Conservation (phyloP, 2,797 vertebrate species). For the Anguilla marmorata region DNA sequence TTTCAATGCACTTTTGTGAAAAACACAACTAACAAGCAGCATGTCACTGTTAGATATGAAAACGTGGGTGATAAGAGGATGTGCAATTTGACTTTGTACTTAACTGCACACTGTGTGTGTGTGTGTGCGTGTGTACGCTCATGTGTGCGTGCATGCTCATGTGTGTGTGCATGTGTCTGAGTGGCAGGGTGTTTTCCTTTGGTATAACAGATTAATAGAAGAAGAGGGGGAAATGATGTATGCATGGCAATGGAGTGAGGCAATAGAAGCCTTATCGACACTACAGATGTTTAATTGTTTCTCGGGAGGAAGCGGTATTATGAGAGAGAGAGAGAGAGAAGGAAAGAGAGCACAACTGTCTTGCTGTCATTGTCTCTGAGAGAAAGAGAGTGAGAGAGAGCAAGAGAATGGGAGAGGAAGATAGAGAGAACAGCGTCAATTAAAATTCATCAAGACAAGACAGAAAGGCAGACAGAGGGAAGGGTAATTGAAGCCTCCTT, state of each 20-base stretch:
- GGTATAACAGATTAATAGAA: neutral
- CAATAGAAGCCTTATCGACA: neutral
- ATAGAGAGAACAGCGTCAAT: neutral
- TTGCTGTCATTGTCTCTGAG: neutral
- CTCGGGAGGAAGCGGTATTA: slow-evolving; percentile 58
- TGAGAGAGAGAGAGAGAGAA: slow-evolving; percentile 50
- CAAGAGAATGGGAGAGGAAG: neutral
- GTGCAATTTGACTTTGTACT: too few species aligned
- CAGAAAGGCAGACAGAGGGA: neutral
- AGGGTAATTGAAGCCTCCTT: slow-evolving; percentile 10
- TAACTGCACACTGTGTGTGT: neutral
- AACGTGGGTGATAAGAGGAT: too few species aligned
- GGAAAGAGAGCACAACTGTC: slow-evolving; percentile 24
- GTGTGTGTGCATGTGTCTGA: neutral
- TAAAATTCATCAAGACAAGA: slow-evolving; percentile 15
- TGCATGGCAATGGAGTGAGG: neutral
- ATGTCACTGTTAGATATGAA: too few species aligned
- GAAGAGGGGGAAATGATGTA: neutral
- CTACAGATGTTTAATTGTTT: slow-evolving; percentile 69
- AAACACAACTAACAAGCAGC: too few species aligned
- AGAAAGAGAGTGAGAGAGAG: neutral
- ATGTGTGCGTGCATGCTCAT: neutral
- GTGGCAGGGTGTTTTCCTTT: neutral
- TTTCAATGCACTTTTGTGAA: neutral
- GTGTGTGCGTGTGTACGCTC: neutral